Base-by-base conservation (phyloP, 2,888 invertebrate genomes). In the Tenthredo mesomela region DNA sequence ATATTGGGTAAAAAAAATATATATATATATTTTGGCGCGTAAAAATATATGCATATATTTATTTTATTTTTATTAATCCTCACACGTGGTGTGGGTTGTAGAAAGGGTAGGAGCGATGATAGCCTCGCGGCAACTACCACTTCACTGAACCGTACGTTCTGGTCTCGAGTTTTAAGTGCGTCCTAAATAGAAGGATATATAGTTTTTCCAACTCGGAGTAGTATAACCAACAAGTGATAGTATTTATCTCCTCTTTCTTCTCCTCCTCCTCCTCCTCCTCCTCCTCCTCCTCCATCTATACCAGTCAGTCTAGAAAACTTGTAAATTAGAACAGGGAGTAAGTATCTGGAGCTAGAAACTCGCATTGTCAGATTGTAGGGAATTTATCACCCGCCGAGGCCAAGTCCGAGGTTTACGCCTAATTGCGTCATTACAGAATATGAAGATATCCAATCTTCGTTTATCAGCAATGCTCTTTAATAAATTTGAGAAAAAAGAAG, bases 151-250 rank as follows among this genome's bases (percentile, higher is more conserved):
- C 61, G n/a, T n/a, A 25, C 43, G 15, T 58, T 33, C 21, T 33
- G 21, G 33, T 12, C 82, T 61, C n/a, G 67, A 61, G 29, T 50
- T 70, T 82, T 67, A 54, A 58, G 84, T 71, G 50, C 75, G 15
- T 75, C 50, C 75, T 75, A 75, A 75, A 75, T 75, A 75, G 47
- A 50, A 75, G 75, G 29, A 50, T 50, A 50, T 50, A 33, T 50
- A 75, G 47, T 47, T 75, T 40, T 21, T 2, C 71, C 40, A 40
- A 33, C 25, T 50, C n/a, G 15, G 29, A 47, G 25, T 75, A 40
- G 47, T 50, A 40, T 29, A 40, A 29, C 75, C 15, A 50, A 75
- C 75, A 18, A 47, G 75, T 50, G 75, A 75, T 75, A 75, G 75
- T 18, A 50, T 75, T 75, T 75, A 75, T 75, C 75, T 75, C 29